Percentiles rank a stretch among this genome's conserved stretches.
These are phyloP conservation scores for Cochlearius cochlearius DNA, from an alignment of 2,113 vertebrate genomes.

Conservation along the genomic window DNA sequence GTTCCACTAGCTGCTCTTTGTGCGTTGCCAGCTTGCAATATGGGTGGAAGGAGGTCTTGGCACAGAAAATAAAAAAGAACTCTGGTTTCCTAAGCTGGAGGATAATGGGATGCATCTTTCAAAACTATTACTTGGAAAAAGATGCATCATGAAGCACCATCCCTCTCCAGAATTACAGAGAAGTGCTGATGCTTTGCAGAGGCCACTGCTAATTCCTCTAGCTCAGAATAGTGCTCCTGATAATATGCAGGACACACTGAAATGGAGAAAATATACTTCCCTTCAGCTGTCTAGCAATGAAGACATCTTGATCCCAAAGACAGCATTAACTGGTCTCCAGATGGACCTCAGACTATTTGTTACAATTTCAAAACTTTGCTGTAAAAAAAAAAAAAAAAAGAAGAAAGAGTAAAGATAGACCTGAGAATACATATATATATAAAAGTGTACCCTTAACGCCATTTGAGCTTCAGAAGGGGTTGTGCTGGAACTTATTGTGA, in stretches of 20 bases:
- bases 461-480: background rate
- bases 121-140: background rate
- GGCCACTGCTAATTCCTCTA: background rate
- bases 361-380: background rate
- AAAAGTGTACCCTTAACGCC: background rate
- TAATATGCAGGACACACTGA: background rate
- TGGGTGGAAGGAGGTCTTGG: background rate
- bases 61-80: background rate
- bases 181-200: background rate
- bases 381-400: background rate
- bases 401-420: background rate
- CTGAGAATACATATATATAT: background rate
- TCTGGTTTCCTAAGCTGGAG: background rate
- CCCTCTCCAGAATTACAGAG: background rate
- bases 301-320: background rate
- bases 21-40: background rate
- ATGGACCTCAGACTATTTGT: background rate
- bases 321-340: background rate
- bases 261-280: background rate
- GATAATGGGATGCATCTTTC: background rate
- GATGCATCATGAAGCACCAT: background rate
- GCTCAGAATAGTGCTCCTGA: background rate
- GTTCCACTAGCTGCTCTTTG: background rate
- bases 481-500: background rate
- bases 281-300: background rate